Conservation (phyloP, 2,113 vertebrate species). For the Herpailurus yagouaroundi region DNA sequence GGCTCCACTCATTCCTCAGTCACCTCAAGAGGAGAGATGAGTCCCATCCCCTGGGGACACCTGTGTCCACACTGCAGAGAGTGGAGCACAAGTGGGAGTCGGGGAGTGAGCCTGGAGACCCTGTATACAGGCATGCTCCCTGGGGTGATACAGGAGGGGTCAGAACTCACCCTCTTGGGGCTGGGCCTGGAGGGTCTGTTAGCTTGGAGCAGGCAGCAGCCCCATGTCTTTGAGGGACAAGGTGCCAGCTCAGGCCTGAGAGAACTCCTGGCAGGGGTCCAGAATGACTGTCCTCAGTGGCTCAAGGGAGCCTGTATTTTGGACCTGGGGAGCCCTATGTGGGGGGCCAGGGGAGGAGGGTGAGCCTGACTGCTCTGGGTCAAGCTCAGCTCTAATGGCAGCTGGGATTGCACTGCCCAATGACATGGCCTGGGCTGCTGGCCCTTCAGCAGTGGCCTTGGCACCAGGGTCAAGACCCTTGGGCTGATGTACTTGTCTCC, state of each 20-base stretch:
- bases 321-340: neutral
- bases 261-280: neutral
- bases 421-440: neutral
- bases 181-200: neutral
- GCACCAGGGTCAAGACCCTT: neutral
- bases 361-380: neutral
- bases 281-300: neutral
- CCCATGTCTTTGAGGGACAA: neutral
- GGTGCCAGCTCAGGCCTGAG: neutral
- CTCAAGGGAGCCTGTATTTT: neutral
- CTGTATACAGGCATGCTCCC: neutral
- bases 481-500: neutral
- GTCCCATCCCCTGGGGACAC: neutral
- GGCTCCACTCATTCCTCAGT: neutral
- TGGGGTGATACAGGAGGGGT: neutral
- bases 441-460: neutral
- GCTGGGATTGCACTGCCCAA: neutral
- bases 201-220: neutral
- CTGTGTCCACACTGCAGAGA: neutral
- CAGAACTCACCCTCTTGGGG: neutral
- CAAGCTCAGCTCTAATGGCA: neutral
- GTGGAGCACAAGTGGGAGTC: too few relatives aligned
- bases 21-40: neutral
- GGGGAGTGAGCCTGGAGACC: neutral
- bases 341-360: neutral